phyloP scores from a whole-genome alignment of 2,797 vertebrate genomes.

The Gymnodraco acuticeps region DNA sequence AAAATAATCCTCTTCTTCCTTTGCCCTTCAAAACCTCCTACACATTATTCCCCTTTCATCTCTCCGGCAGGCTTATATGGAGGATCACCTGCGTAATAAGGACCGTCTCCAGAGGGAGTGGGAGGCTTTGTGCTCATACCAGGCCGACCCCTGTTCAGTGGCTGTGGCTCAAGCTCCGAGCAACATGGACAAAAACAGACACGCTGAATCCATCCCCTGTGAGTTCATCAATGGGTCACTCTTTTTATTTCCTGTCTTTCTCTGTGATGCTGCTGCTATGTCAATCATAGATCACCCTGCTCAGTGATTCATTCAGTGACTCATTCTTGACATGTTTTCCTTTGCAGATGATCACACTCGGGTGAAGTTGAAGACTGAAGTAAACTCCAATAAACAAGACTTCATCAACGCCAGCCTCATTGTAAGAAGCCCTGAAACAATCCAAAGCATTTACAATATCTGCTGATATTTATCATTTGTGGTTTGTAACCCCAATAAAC shows the following conservation, averaged over 20 bases:
- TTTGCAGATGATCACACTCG: constrained; percentile 92
- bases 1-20: background rate
- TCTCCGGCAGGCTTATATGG: constrained; percentile 92
- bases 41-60: background rate
- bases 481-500: background rate
- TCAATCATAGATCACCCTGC: background rate
- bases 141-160: constrained; percentile 93
- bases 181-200: constrained; percentile 94
- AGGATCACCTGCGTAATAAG: constrained; percentile 95
- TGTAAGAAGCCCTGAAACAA: constrained; percentile 81
- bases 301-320: constrained; percentile 1
- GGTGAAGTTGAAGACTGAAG: constrained; percentile 94
- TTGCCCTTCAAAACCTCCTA: background rate
- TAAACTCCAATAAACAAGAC: constrained; percentile 91
- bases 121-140: constrained; percentile 96
- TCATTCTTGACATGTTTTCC: constrained; percentile 13
- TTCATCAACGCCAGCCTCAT: constrained; percentile 98
- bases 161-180: constrained; percentile 84
- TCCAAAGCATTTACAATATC: background rate
- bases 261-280: background rate
- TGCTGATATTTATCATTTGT: background rate
- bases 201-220: constrained; percentile 93
- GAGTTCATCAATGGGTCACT: constrained; percentile 80
- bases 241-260: background rate
- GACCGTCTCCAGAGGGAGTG: constrained; percentile 97